These are phyloP conservation scores for Danio albolineatus DNA, from an alignment of 2,797 vertebrate genomes.

Conservation along the genomic window DNA sequence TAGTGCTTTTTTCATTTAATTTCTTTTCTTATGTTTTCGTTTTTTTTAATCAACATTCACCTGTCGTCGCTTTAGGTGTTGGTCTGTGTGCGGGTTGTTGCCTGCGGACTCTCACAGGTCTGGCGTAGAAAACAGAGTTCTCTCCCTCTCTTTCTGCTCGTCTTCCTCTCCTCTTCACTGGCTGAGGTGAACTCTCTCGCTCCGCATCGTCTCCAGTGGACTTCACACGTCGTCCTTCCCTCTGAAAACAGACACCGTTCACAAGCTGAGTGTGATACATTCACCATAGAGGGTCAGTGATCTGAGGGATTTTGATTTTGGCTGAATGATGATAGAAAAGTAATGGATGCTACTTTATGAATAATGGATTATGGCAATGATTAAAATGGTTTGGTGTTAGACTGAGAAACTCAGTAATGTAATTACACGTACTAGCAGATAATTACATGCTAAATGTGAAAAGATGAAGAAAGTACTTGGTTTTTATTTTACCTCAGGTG, in stretches of 20 bases:
- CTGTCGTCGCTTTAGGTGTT: slow-evolving; percentile 55
- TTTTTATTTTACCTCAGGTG: slow-evolving; percentile 74
- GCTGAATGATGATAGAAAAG: neutral
- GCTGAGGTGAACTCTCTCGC: slow-evolving; percentile 57
- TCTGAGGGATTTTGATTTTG: neutral
- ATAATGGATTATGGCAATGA: neutral
- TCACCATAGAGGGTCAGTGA: neutral
- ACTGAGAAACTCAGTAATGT: neutral
- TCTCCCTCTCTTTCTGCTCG: slow-evolving; percentile 64
- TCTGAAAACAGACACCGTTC: slow-evolving; percentile 19
- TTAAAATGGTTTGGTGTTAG: neutral
- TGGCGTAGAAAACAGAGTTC: slow-evolving; percentile 73
- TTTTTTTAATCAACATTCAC: slow-evolving; percentile 65
- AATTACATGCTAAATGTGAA: neutral
- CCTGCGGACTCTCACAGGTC: slow-evolving; percentile 73
- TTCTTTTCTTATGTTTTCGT: too few relatives aligned
- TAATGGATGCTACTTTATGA: neutral
- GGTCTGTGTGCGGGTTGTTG: slow-evolving; percentile 63
- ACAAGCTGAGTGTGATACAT: neutral
- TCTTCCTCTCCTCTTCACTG: slow-evolving; percentile 61
- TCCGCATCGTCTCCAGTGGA: slow-evolving; percentile 78
- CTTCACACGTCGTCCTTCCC: slow-evolving; percentile 75
- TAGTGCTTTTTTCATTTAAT: too few relatives aligned
- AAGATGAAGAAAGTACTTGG: neutral
- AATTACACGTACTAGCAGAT: too few relatives aligned